These are phyloP conservation scores for Cantharis flavilabris DNA, from an alignment of 2,888 invertebrate species.

Conservation along the genomic window DNA sequence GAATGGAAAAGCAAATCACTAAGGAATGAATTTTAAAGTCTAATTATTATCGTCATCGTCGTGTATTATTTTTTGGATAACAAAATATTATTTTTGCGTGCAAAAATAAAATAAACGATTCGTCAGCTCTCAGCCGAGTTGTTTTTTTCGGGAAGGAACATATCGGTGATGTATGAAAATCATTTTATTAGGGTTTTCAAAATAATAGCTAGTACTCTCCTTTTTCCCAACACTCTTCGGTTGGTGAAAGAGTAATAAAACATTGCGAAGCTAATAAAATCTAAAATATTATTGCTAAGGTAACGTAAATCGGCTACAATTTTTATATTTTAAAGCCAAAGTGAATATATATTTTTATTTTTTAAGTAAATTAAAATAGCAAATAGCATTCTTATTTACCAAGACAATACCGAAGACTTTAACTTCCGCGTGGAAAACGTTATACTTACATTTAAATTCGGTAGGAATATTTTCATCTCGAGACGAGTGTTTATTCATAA, in stretches of 20 bases:
- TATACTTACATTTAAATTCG: not conserved
- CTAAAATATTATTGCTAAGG: conserved; percentile 5
- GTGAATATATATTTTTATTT: not conserved
- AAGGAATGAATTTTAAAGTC: not conserved
- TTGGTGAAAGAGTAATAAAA: conserved; percentile 14
- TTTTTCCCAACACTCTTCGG: conserved; percentile 5
- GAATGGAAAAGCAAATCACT: not conserved
- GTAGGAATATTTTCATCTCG: conserved; percentile 2
- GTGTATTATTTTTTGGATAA: not conserved
- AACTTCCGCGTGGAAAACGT: not conserved
- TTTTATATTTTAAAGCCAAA: not conserved
- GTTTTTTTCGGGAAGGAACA: not conserved
- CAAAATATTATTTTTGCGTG: not conserved
- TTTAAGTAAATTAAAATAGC: not conserved
- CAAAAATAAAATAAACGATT: not conserved
- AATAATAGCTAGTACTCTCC: conserved; percentile 13
- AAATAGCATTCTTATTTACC: not conserved
- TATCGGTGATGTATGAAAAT: conserved; percentile 13
- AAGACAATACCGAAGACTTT: not conserved
- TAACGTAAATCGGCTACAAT: not conserved
- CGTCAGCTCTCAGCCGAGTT: not conserved
- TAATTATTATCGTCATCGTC: not conserved
- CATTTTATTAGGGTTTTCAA: conserved; percentile 20
- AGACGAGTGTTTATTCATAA: conserved; percentile 6
- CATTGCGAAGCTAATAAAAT: conserved; percentile 7